These are phyloP conservation scores for Pogonocichla stellata DNA, from an alignment of 2,113 vertebrate genomes.

Conservation along the genomic window DNA sequence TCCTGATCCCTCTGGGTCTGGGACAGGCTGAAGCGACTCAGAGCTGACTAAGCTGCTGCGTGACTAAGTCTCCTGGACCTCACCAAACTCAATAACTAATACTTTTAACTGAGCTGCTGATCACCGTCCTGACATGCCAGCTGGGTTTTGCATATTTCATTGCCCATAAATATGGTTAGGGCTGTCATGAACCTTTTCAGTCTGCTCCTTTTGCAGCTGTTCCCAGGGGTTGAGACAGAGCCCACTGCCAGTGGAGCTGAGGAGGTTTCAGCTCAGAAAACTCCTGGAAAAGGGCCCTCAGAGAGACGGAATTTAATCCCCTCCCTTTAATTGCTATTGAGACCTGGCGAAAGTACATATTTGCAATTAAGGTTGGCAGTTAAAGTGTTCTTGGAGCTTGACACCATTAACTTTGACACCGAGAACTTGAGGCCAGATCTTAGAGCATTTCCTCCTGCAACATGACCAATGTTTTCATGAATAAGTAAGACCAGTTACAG, in stretches of 20 bases:
- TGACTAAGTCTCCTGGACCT: constrained; percentile 18
- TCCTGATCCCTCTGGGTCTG: background rate
- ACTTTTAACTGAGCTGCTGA: background rate
- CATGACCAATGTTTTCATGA: background rate
- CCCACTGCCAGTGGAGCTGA: background rate
- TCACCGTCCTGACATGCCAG: background rate
- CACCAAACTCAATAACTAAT: background rate
- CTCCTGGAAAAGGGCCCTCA: background rate
- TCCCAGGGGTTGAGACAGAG: background rate
- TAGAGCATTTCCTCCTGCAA: background rate
- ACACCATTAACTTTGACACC: background rate
- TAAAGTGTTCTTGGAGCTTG: background rate
- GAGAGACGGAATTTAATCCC: background rate
- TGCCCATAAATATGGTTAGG: background rate
- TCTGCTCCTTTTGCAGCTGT: background rate
- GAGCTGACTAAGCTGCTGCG: background rate
- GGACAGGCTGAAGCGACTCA: background rate
- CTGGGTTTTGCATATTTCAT: background rate
- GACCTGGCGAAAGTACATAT: background rate
- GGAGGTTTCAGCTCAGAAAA: background rate
- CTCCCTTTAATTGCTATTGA: background rate
- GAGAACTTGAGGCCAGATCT: background rate
- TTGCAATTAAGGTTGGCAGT: background rate
- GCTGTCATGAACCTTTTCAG: background rate
- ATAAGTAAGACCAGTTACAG: background rate